Evolutionary conservation across 2,888 invertebrate genomes (phyloP).

Genomic region (Drosophila borborema): DNA sequence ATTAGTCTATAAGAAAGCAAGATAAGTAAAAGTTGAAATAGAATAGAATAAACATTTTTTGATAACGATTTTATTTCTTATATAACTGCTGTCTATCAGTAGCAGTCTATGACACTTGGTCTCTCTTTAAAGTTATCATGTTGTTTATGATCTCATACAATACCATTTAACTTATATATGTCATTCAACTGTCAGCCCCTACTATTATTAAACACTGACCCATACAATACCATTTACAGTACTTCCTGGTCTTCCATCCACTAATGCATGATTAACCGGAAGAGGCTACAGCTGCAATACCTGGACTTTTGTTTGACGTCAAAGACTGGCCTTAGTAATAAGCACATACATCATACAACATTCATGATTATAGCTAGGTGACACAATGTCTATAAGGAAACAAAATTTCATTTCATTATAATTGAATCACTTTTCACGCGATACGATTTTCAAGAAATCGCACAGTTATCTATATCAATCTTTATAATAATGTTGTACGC

Average conservation of each 20-base stretch:
- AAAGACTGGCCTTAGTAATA: conserved; percentile 46
- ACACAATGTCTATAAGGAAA: conserved; percentile 75
- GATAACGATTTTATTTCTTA: neutral
- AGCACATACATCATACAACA: conserved; percentile 38
- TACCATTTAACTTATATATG: neutral
- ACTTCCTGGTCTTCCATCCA: conserved; percentile 3
- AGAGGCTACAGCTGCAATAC: conserved; percentile 21
- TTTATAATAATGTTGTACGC: conserved; percentile 23
- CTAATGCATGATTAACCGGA: conserved; percentile 41
- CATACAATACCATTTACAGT: conserved; percentile 6
- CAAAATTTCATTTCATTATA: conserved; percentile 59
- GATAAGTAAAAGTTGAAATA: neutral
- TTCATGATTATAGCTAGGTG: conserved; percentile 45
- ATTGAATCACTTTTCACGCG: conserved; percentile 65
- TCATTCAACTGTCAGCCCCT: neutral
- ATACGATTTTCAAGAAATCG: conserved; percentile 46
- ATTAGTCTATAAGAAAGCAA: neutral
- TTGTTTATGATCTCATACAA: conserved; percentile 4
- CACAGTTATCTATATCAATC: conserved; percentile 27
- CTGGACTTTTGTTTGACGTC: conserved; percentile 50
- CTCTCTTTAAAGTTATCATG: neutral
- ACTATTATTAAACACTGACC: conserved; percentile 48
- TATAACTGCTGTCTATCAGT: neutral
- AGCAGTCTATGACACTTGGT: neutral
- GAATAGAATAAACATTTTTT: too few species aligned